phyloP scores from a whole-genome alignment of 2,113 vertebrate species.

The Rhineura floridana region DNA sequence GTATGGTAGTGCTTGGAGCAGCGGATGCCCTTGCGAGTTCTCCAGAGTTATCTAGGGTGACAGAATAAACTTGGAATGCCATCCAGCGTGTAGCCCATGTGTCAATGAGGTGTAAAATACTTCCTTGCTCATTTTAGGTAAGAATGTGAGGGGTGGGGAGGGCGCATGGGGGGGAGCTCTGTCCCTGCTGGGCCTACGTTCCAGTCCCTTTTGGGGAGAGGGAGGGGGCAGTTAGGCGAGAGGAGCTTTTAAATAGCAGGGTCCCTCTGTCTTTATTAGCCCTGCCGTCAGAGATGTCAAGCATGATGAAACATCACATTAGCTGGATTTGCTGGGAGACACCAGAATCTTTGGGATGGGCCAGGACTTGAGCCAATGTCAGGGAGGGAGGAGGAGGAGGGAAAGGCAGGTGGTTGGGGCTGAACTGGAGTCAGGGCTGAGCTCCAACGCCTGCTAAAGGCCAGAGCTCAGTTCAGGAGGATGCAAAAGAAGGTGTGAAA shows the following conservation, averaged over 20 bases:
- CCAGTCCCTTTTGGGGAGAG: background rate
- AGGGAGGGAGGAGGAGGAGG: background rate
- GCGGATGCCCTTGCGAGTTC: background rate
- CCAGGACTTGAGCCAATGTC: conserved; percentile 16
- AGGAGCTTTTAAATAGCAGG: conserved; percentile 28
- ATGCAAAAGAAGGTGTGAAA: background rate
- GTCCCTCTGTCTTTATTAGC: conserved; percentile 38
- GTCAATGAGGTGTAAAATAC: conserved; percentile 61
- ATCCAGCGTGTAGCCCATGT: conserved; percentile 35
- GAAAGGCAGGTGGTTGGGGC: background rate
- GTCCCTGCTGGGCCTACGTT: background rate
- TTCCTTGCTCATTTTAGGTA: conserved; percentile 62
- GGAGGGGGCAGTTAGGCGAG: accelerated
- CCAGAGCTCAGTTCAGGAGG: background rate
- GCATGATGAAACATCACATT: conserved; percentile 43
- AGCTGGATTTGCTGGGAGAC: background rate
- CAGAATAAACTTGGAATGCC: conserved; percentile 58
- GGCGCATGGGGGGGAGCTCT: accelerated
- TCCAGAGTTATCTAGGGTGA: conserved; percentile 40
- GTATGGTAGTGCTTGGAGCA: conserved; percentile 39
- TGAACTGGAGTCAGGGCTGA: background rate
- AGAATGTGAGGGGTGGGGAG: conserved; percentile 16
- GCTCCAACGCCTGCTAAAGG: background rate
- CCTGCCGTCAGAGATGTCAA: background rate
- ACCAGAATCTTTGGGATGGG: background rate